Percentiles rank a stretch among this genome's conserved stretches.
These are phyloP conservation scores for Lamellibrachia satsuma DNA, from an alignment of 2,888 invertebrate genomes.

Conservation along the genomic window DNA sequence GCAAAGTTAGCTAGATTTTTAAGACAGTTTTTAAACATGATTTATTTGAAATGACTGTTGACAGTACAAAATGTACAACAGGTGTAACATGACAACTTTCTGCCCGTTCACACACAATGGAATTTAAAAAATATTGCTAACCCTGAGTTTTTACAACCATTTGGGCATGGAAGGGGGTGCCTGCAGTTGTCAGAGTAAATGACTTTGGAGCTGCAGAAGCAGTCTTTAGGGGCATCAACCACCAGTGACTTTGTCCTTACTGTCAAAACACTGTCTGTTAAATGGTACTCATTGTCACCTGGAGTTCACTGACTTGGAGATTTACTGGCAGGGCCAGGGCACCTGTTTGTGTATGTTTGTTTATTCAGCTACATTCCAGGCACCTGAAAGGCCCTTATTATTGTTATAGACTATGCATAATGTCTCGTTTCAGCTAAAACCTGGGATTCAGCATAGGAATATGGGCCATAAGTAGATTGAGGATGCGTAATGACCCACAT, in stretches of 20 bases:
- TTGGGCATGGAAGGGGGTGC: background rate
- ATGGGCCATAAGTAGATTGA: background rate
- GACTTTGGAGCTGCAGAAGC: background rate
- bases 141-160: background rate
- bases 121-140: background rate
- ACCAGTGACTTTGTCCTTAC: background rate
- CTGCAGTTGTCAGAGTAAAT: background rate
- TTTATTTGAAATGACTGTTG: background rate
- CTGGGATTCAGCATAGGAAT: background rate
- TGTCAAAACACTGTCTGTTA: conserved; percentile 1
- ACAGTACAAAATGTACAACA: background rate
- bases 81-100: background rate
- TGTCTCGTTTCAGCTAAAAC: background rate
- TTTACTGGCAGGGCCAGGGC: conserved; percentile 6
- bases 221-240: background rate
- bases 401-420: background rate
- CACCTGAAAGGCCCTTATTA: background rate
- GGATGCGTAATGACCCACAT: background rate
- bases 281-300: background rate
- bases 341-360: background rate
- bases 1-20: background rate
- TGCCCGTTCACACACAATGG: background rate
- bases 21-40: background rate
- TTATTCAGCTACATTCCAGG: background rate
- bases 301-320: background rate